Base-by-base conservation (phyloP, 2,797 vertebrate species). In the Myotis findleyi region DNA sequence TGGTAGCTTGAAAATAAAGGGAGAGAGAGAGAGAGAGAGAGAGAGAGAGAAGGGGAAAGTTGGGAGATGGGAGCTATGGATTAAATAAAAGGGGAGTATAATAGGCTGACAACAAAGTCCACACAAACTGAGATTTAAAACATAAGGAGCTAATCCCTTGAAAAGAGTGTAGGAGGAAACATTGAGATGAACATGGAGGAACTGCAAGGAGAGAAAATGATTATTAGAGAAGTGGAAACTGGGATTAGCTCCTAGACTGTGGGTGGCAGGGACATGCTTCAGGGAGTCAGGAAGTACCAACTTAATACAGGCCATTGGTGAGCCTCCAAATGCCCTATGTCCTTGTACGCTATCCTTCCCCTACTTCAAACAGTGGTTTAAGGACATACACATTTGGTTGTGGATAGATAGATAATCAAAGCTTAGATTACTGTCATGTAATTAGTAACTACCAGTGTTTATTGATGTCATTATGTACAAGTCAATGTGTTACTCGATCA, bases 181-280 rank as follows among this genome's bases (percentile, higher is more conserved):
- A 47, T 16, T 55, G 41, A 92, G 82, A 82, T 93, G 92, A 93
- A 84, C 30, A n/a, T 16, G 53, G 82, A 69, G 87, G 44, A 62
- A 47, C 14, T 2, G 1, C 77, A 94, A 68, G 49, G 81, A 80
- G 80, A 62, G 30, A 51, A 44, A 53, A 83, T 89, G 87, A 72
- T 91, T 82, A 93, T 85, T 89, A 96, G 77, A 71, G 64, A 86
- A 53, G 73, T 88, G 90, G 81, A 80, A 97, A 89, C 77, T 84
- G 66, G 53, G 57, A 76, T 91, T 86, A 85, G 81, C 72, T 91
- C 68, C 49, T 96, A 71, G 30, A 44, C 18, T 87, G 91, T 87
- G 86, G 84, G 92, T 94, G 93, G 86, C 66, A 93, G 47, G 71
- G 90, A 62, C 66, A 12, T 73, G 71, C 33, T 93, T 53, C 30